Base-by-base conservation (phyloP, 2,888 invertebrate genomes). In the Lutraria lutraria region DNA sequence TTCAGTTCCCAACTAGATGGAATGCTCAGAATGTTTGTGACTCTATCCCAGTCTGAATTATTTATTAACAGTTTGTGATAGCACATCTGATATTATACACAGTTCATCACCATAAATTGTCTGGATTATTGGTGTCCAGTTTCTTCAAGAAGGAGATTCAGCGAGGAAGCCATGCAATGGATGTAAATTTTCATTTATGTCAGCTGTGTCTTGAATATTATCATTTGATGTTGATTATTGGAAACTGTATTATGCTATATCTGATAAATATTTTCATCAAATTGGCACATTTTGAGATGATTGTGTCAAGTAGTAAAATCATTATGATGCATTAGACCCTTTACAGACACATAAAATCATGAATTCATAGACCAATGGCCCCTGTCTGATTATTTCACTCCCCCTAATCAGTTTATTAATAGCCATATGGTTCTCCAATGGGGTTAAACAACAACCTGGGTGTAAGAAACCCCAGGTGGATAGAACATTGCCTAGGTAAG, bases 121-220 rank as follows among this genome's bases (percentile, higher is more conserved):
- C 63, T 68, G 63, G 63, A 68, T 68, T 68, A 68, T 68, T 68
- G 63, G 63, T 68, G 63, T 68, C 63, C 63, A 68, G n/a, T 19
- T 25, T 68, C 25, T 68, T 68, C 63, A 25, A 25, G n/a, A 25
- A 25, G 25, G 63, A 68, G 43, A 43, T 43, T 43, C 4, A 25
- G 25, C n/a, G 25, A n/a, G 63, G 63, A 68, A 25, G 56, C 56
- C 16, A 19, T n/a, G 25, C 63, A 68, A n/a, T 43, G 43, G 43
- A 43, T 60, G 19, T 68, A 25, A 68, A 68, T 68, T 12, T 68
- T 68, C 25, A 68, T 68, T 25, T 68, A 68, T 68, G 8, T 0
- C 63, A 25, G 25, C 25, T 25, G 13, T 68, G 13, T 68, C 63
- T 68, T 25, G n/a, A 68, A 68, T 68, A 25, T 6, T 6, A 68